Evolutionary conservation across 23 tunicate species (phyloP), one percentile per base, ranked within the genome.

Genomic region (Phallusia fumigata): DNA sequence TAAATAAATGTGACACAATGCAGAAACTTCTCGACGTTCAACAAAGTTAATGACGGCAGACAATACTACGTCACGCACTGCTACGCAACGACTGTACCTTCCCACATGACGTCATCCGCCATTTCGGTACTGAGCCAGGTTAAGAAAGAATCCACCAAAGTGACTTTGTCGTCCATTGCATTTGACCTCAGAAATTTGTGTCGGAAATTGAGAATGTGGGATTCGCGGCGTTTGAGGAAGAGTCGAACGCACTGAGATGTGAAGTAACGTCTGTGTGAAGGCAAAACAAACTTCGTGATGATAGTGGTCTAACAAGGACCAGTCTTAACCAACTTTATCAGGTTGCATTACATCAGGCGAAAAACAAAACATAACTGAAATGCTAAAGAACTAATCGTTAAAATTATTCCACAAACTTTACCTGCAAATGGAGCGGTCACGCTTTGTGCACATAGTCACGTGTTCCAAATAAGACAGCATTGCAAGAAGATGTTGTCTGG

Each of bases 361-460:
- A 5, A 40, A 40, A 40, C 47, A 40, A 40, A 40, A 40, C 5
- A 40, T 40, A 10, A 40, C n/a, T n/a, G n/a, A n/a, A n/a, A n/a
- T n/a, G n/a, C n/a, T n/a, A n/a, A n/a, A n/a, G n/a, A n/a, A n/a
- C n/a, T n/a, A 40, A 40, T 3, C 47, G 47, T 5, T 3, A 40
- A 40, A n/a, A 40, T 3, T 40, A 40, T 40, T 40, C 47, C 8
- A 3, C 47, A 6, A 58, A 6, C 69, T 5, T 36, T 65, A 89
- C 98, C 98, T 89, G 98, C 94, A 84, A 36, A 91, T 84, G 10
- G 72, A 49, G 58, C 86, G 83, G 72, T 94, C 98, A 0, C 88
- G 80, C 73, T 94, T 90, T 19, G 91, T 89, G 64, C 98, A 89
- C 36, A 52, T 64, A 31, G 52, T 69, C 69, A 79, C 65, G 83